phyloP scores from a whole-genome alignment of 2,888 invertebrate genomes.

The Tribolium freemani region DNA sequence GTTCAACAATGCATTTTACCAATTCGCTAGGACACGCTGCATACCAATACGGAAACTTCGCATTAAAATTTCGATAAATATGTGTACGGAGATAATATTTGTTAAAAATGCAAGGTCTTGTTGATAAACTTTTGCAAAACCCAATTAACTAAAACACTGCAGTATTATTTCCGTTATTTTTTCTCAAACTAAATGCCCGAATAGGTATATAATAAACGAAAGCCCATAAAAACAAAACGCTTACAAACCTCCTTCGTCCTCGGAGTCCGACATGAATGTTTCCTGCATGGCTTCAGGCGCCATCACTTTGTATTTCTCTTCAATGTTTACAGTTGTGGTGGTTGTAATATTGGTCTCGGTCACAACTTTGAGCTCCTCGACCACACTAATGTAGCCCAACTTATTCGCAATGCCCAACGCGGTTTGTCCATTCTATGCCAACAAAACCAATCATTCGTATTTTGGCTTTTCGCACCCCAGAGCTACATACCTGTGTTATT shows the following conservation, averaged over 20 bases:
- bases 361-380: constrained; percentile 94
- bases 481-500: constrained; percentile 71
- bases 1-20: too few species aligned
- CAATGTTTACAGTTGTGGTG: constrained; percentile 73
- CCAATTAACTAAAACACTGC: constrained; percentile 2
- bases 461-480: neutral
- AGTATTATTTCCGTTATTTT: neutral
- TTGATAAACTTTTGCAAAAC: constrained; percentile 30
- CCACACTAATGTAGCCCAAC: constrained; percentile 97
- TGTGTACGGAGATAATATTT: constrained; percentile 11
- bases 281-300: constrained; percentile 99
- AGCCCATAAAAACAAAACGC: constrained; percentile 36
- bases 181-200: constrained; percentile 1
- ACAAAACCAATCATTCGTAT: constrained; percentile 3
- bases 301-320: constrained; percentile 97
- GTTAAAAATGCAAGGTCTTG: constrained; percentile 8
- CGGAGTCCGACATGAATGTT: constrained; percentile 98
- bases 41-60: neutral
- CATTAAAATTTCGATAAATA: constrained; percentile 1
- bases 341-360: constrained; percentile 80
- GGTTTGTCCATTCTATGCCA: constrained; percentile 91
- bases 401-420: constrained; percentile 96
- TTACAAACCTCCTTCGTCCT: constrained; percentile 94
- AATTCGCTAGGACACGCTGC: too few species aligned
- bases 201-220: constrained; percentile 8